Evolutionary conservation across 2,888 invertebrate species (phyloP), one percentile per base, ranked within the genome.

Genomic region (Oxystoma pomonae): DNA sequence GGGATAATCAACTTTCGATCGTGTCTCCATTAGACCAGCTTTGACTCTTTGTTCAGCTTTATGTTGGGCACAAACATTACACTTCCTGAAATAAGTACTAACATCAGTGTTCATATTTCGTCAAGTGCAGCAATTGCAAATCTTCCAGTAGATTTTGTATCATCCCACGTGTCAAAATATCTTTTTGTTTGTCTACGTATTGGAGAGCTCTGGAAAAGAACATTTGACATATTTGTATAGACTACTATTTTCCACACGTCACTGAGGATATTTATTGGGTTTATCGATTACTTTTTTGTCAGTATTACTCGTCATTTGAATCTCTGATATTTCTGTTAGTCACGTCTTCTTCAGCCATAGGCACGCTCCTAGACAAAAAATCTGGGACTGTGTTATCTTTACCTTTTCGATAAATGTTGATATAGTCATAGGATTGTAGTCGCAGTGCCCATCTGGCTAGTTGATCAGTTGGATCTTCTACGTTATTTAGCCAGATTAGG

Each of bases 391-490:
- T 52, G 53, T 63, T 55, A 1, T 60, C 60, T 35, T 57, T 62
- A 0, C 65, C 68, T 3, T 55, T 65, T 2, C 67, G 50, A 18
- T 68, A 63, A 12, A 67, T 56, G 3, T 72, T 58, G 1, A 66
- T 59, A 62, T 64, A 71, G 20, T 64, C 58, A 57, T 59, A 70
- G 12, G 61, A 69, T 57, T 69, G 70, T 17, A 71, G 53, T 5
- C 65, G 56, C n/a, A 71, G 20, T 16, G 67, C 66, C 70, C 71
- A 71, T 52, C 71, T 52, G 16, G 66, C 68, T 2, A 71, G 49
- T 20, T 69, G 50, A 22, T 72, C 70, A 7, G 58, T 58, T 3
- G 68, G 66, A 58, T 71, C 65, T 56, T 71, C 69, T 1, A 67
- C 22, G 17, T 20, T 59, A 17, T 65, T 59, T 1, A 69, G 50